Conservation (phyloP, 2,797 vertebrate species). For the Apogon hyalosoma region DNA sequence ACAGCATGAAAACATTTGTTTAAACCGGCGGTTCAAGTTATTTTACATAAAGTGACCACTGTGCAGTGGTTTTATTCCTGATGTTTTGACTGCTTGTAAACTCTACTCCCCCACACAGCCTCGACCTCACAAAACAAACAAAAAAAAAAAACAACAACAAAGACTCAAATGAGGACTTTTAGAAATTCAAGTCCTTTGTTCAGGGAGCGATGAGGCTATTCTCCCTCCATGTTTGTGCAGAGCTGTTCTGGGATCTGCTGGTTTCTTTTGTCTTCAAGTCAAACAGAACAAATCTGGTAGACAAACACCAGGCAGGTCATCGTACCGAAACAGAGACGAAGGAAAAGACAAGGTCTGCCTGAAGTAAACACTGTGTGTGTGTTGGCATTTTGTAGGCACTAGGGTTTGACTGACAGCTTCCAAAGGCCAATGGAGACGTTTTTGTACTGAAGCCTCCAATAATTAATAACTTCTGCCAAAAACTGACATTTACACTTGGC, state of each 20-base stretch:
- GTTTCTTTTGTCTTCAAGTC: conserved; percentile 30
- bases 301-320: conserved; percentile 38
- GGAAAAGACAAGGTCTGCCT: conserved; percentile 15
- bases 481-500: conserved; percentile 20
- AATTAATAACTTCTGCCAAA: conserved; percentile 17
- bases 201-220: conserved; percentile 21
- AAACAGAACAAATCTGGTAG: conserved; percentile 30
- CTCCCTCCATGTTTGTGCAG: conserved; percentile 20
- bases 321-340: conserved; percentile 3
- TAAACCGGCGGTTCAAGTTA: conserved; percentile 53
- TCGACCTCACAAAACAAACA: conserved; percentile 10
- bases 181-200: conserved; percentile 48
- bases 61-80: conserved; percentile 74
- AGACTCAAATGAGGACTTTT: conserved; percentile 49
- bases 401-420: conserved; percentile 61
- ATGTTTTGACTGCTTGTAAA: conserved; percentile 70
- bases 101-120: conserved; percentile 49
- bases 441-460: conserved; percentile 33
- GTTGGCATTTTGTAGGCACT: conserved; percentile 67
- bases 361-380: conserved; percentile 32
- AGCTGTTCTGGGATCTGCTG: conserved; percentile 59
- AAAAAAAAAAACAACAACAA: conserved; percentile 26
- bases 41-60: conserved; percentile 66
- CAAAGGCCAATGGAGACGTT: conserved; percentile 51
- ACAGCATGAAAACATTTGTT: conserved; percentile 25